phyloP scores from a whole-genome alignment of 2,888 invertebrate genomes.

The Clusia tigrina region DNA sequence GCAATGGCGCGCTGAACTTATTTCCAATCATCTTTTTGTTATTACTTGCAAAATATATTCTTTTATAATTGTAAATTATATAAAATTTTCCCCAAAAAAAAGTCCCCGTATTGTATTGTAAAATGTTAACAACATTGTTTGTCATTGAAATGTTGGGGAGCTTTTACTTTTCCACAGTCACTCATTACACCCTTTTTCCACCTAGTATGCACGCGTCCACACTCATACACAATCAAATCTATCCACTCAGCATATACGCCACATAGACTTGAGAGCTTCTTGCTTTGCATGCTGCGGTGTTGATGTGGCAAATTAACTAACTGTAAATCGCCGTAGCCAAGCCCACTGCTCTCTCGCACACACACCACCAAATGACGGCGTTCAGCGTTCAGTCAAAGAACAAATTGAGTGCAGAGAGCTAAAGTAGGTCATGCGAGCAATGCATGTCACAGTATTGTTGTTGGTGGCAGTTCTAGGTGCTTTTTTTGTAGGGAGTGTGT shows the following conservation, averaged over 20 bases:
- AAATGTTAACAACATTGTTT: background rate
- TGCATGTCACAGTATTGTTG: conserved; percentile 31
- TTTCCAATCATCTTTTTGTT: too few relatives aligned
- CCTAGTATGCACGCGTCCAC: too few relatives aligned
- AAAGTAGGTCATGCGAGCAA: conserved; percentile 36
- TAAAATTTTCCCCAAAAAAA: too few relatives aligned
- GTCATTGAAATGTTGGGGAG: background rate
- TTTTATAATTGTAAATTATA: too few relatives aligned
- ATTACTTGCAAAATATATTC: too few relatives aligned
- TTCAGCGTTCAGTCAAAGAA: background rate
- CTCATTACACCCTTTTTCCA: too few relatives aligned
- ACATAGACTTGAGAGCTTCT: background rate
- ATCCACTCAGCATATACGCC: background rate
- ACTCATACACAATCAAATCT: background rate
- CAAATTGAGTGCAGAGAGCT: conserved; percentile 1
- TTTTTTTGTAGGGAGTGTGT: too few relatives aligned
- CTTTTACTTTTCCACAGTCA: background rate
- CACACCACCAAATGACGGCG: background rate
- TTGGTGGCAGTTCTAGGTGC: conserved; percentile 2
- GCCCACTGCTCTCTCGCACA: background rate
- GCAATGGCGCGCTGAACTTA: too few relatives aligned
- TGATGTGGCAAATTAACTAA: background rate
- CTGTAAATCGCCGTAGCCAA: background rate
- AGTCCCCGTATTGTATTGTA: too few relatives aligned
- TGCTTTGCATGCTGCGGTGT: background rate